Percentiles rank a stretch among this genome's conserved stretches.
Conservation (phyloP, 1,140 invertebrate genomes). For the Sitophilus oryzae region DNA sequence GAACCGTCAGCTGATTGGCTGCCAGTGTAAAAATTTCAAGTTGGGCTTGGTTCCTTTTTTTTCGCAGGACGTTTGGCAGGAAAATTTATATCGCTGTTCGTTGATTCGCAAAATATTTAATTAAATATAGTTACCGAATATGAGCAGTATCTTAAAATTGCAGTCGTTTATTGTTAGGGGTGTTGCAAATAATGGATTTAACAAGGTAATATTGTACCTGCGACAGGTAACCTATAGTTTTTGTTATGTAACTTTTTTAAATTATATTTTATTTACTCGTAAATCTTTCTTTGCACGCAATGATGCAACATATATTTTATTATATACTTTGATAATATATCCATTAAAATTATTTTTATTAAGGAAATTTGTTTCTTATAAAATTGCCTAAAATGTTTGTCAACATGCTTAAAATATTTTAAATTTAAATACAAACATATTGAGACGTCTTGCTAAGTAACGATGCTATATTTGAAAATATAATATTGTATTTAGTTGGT, state of each 20-base stretch:
- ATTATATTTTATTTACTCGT: constrained; percentile 11
- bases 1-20: not conserved
- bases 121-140: constrained; percentile 8
- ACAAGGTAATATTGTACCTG: constrained; percentile 24
- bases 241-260: constrained; percentile 23
- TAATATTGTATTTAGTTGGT: not conserved
- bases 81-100: not conserved
- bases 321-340: no score
- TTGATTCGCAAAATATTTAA: not conserved
- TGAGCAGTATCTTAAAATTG: constrained; percentile 28
- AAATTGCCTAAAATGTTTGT: not conserved
- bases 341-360: no score
- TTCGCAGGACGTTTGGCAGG: not conserved
- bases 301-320: no score
- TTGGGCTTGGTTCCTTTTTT: not conserved
- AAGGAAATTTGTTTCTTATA: no score
- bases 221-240: constrained; percentile 6
- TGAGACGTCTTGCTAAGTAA: not conserved
- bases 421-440: not conserved
- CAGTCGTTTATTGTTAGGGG: constrained; percentile 14
- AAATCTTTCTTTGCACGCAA: not conserved
- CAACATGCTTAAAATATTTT: not conserved
- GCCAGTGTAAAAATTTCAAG: not conserved
- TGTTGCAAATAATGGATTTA: constrained; percentile 14
- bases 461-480: no score